These are phyloP conservation scores for Drosophila albomicans DNA, from an alignment of 1,140 invertebrate species.

Conservation along the genomic window DNA sequence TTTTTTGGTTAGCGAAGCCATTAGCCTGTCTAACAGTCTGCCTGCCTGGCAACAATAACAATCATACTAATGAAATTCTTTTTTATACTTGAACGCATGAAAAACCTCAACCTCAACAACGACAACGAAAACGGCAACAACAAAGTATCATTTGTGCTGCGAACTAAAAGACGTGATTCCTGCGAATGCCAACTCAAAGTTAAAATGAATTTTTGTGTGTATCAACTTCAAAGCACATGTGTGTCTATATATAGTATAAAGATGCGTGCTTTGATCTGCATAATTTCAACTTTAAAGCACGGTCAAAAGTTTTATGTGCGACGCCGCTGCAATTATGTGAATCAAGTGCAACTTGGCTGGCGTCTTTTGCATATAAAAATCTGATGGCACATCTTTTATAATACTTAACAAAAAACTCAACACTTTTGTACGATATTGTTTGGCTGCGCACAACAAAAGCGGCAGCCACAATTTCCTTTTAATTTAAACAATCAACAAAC, in stretches of 20 bases:
- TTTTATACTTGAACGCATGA: constrained; percentile 15
- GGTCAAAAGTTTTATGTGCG: constrained; percentile 59
- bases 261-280: constrained; percentile 68
- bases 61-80: constrained; percentile 68
- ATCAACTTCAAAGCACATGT: constrained; percentile 74
- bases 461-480: constrained; percentile 5
- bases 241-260: constrained; percentile 41
- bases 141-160: constrained; percentile 79
- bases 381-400: background rate
- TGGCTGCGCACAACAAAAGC: background rate
- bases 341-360: constrained; percentile 47
- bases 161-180: constrained; percentile 76
- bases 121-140: constrained; percentile 43
- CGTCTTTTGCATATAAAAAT: constrained; percentile 47
- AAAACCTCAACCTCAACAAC: constrained; percentile 45
- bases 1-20: constrained; percentile 29
- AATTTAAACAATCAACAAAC: background rate
- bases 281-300: constrained; percentile 50
- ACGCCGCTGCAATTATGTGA: constrained; percentile 66
- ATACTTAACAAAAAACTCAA: background rate
- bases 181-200: constrained; percentile 77
- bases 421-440: constrained; percentile 11
- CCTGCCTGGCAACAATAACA: constrained; percentile 52
- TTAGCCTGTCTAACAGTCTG: constrained; percentile 25
- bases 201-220: constrained; percentile 44